Base-by-base conservation (phyloP, 2,113 vertebrate genomes). In the Columbina picui region DNA sequence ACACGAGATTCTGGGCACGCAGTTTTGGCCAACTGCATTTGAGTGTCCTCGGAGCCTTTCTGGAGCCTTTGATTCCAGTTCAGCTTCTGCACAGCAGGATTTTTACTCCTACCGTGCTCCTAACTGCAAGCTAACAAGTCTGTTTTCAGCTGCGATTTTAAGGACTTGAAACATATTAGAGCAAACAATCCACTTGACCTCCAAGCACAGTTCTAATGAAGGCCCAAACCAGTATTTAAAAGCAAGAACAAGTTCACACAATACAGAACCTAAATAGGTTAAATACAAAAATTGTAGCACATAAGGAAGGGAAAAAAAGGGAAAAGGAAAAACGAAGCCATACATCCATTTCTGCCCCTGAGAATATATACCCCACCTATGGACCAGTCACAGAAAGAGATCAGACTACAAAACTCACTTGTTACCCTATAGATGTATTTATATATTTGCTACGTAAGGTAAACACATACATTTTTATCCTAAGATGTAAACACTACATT, bases 291-390 rank as follows among this genome's bases (percentile, higher is more conserved):
- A 16, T 13, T 82, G 32, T 2, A 87, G 21, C 29, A 79, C 9
- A 38, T 2, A 41, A 14, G 32, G 13, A 73, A 70, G 9, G 2
- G 3, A 14, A 41, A 47, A 50, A 80, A 81, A 55, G 2, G 2
- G 1, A 38, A n/a, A 53, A 56, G 47, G 4, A 56, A 82, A 82
- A 80, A 59, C 20, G 1, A 83, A 91, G 26, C 27, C 26, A 47
- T 18, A 82, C 2, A 0, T 10, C 10, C 4, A 1, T 57, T 1
- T 63, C 41, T 71, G 7, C 1, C 12, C 5, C 6, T 7, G 34
- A 49, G 27, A 87, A 77, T 5, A 63, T 22, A 69, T 17, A 36
- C 2, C 10, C 5, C 34, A 74, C 53, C 18, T 63, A 20, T 8
- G 10, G 22, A 74, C 13, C 59, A 74, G 4, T 36, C 60, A 57